phyloP scores from a whole-genome alignment of 1,140 invertebrate species.

The Anagrus nilaparvatae region DNA sequence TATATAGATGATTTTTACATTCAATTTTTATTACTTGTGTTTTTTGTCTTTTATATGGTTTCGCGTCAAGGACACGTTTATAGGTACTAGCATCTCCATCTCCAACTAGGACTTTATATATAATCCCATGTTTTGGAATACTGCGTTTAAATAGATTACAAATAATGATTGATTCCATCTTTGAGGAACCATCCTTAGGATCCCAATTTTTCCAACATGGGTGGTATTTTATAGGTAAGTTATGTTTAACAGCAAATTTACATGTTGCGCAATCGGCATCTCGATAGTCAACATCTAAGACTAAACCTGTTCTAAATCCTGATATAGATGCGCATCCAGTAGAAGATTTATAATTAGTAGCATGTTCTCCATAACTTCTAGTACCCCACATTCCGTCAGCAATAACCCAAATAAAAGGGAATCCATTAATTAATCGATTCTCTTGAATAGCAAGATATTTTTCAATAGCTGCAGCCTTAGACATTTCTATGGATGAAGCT shows the following conservation, averaged over 20 bases:
- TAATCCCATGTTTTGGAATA: constrained; percentile 28
- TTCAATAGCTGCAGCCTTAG: too few species aligned
- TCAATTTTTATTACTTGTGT: constrained; percentile 32
- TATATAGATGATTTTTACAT: constrained; percentile 26
- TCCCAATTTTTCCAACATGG: constrained; percentile 28
- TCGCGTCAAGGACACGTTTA: constrained; percentile 21
- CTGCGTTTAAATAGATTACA: constrained; percentile 32
- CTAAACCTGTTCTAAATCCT: constrained; percentile 28
- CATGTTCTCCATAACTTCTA: constrained; percentile 27
- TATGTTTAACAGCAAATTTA: constrained; percentile 16
- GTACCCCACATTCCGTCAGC: constrained; percentile 29
- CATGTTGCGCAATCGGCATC: constrained; percentile 36
- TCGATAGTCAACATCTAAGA: constrained; percentile 32
- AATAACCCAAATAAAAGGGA: too few species aligned
- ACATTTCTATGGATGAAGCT: too few species aligned
- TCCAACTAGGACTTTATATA: constrained; percentile 31
- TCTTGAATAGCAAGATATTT: constrained; percentile 19
- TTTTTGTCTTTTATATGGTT: constrained; percentile 21
- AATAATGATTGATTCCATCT: constrained; percentile 35
- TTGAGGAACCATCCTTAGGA: constrained; percentile 20
- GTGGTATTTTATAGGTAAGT: constrained; percentile 13
- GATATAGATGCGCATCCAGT: constrained; percentile 27
- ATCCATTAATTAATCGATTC: constrained; percentile 21
- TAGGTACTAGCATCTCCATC: constrained; percentile 39
- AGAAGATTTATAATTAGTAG: constrained; percentile 14